Evolutionary conservation across 2,113 vertebrate genomes (phyloP).

Genomic region (Channa maculata): DNA sequence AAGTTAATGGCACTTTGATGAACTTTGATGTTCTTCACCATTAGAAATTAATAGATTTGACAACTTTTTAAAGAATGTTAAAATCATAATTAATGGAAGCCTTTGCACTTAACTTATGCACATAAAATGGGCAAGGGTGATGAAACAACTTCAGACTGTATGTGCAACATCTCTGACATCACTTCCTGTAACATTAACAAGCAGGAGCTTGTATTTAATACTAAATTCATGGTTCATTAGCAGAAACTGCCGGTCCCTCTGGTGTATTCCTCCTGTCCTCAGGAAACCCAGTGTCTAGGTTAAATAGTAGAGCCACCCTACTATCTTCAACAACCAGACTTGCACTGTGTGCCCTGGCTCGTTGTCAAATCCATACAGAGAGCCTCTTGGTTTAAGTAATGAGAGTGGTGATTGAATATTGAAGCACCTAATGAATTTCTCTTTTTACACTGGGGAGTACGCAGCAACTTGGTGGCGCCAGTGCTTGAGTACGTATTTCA

Average conservation of each 20-base stretch:
- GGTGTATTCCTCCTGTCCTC: slow-evolving; percentile 44
- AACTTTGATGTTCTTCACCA: slow-evolving; percentile 8
- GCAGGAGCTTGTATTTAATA: slow-evolving; percentile 33
- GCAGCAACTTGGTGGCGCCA: slow-evolving; percentile 49
- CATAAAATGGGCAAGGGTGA: slow-evolving; percentile 22
- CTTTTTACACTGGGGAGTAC: slow-evolving; percentile 38
- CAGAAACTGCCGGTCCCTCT: slow-evolving; percentile 22
- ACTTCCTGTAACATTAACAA: slow-evolving; percentile 37
- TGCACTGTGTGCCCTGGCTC: slow-evolving; percentile 51
- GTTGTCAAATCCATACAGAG: slow-evolving; percentile 66
- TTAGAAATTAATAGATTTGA: slow-evolving; percentile 9
- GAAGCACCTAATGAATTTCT: slow-evolving; percentile 67
- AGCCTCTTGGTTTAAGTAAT: slow-evolving; percentile 68
- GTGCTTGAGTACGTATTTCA: slow-evolving; percentile 35
- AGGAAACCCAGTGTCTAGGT: slow-evolving; percentile 37
- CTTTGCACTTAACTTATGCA: slow-evolving; percentile 8
- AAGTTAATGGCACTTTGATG: not conserved
- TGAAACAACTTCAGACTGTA: slow-evolving; percentile 49
- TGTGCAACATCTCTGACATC: slow-evolving; percentile 44
- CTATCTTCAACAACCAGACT: slow-evolving; percentile 71
- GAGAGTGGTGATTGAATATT: slow-evolving; percentile 71
- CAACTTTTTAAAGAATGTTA: not conserved
- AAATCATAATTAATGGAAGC: slow-evolving; percentile 9
- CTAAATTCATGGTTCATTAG: slow-evolving; percentile 51
- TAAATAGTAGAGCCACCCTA: slow-evolving; percentile 33